A percentile compares a stretch with the other conserved stretches of the same genome.
Conservation (phyloP, 1,140 invertebrate genomes). For the Eulimnadia texana region DNA sequence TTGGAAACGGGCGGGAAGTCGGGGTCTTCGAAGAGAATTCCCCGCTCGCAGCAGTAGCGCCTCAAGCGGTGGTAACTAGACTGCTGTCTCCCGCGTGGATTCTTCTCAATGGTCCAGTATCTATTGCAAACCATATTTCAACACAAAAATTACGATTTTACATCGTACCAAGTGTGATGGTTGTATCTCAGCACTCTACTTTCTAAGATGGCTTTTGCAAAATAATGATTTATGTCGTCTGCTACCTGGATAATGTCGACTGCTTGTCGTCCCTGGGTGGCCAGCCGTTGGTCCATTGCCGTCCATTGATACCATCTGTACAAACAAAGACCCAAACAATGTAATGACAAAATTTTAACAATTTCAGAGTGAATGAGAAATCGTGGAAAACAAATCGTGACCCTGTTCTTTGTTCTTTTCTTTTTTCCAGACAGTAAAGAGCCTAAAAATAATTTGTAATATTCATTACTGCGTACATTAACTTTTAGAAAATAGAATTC, state of each 20-base stretch:
- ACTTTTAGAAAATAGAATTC: too few relatives aligned
- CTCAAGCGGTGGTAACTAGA: constrained; percentile 37
- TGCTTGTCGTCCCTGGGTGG: constrained; percentile 17
- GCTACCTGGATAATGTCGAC: constrained; percentile 17
- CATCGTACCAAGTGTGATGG: not conserved
- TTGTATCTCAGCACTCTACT: too few relatives aligned
- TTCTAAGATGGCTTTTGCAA: too few relatives aligned
- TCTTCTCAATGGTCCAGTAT: constrained; percentile 41
- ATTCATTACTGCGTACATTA: too few relatives aligned
- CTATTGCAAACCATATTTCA: constrained; percentile 28
- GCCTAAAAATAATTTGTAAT: too few relatives aligned
- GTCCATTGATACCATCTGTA: constrained; percentile 8
- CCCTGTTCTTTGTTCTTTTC: too few relatives aligned
- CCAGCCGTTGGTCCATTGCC: constrained; percentile 16
- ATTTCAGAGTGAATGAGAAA: too few relatives aligned
- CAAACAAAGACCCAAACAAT: too few relatives aligned
- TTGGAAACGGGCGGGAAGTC: constrained; percentile 44
- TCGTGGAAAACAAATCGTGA: too few relatives aligned
- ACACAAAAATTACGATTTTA: not conserved
- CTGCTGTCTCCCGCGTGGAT: constrained; percentile 27
- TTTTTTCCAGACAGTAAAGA: too few relatives aligned
- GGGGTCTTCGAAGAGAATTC: constrained; percentile 47
- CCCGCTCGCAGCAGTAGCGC: constrained; percentile 38
- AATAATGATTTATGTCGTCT: too few relatives aligned
- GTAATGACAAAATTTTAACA: too few relatives aligned